Percentiles rank a stretch among this genome's conserved stretches.
These are phyloP conservation scores for Gymnopithys bicolor DNA, from an alignment of 2,797 vertebrate species.

Conservation along the genomic window DNA sequence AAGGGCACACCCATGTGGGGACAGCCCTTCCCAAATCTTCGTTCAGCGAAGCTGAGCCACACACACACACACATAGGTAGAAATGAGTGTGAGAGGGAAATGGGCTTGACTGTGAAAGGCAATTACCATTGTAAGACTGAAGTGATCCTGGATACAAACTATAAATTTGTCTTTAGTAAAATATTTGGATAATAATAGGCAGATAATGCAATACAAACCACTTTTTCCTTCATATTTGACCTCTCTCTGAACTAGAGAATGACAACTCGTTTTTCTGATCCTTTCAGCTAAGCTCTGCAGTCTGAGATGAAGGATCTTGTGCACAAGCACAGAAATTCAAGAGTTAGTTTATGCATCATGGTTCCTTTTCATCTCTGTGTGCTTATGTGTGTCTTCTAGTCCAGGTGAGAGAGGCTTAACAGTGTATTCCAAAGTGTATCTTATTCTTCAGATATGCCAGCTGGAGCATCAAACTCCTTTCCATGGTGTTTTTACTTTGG, in stretches of 20 bases:
- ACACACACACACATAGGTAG: not conserved
- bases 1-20: no score
- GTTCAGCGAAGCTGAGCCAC: no score
- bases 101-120: not conserved
- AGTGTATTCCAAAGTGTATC: not conserved
- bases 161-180: not conserved
- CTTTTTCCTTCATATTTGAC: not conserved
- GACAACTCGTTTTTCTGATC: not conserved
- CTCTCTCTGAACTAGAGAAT: not conserved
- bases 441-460: not conserved
- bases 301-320: not conserved
- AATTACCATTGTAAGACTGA: not conserved
- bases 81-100: not conserved
- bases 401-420: not conserved
- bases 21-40: no score
- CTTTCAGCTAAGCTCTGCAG: not conserved
- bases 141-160: not conserved
- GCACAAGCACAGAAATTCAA: not conserved
- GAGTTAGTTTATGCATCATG: not conserved
- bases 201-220: not conserved
- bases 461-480: not conserved
- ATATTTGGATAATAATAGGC: not conserved
- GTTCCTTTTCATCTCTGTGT: not conserved
- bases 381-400: not conserved
- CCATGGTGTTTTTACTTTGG: not conserved